phyloP scores from a whole-genome alignment of 2,113 vertebrate genomes.

The Orthochromis malagaraziensis region DNA sequence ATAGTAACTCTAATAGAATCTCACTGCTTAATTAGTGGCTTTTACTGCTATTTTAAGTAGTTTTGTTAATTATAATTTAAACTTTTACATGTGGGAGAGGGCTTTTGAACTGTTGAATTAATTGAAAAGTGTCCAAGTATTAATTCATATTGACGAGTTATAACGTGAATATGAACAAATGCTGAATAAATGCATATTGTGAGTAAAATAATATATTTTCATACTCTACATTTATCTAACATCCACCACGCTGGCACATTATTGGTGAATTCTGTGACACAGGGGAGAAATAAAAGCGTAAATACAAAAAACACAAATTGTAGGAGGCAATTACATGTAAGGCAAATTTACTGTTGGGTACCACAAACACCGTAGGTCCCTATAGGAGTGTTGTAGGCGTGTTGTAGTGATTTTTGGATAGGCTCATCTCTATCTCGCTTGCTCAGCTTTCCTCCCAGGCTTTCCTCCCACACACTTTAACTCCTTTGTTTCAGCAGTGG shows the following conservation, averaged over 20 bases:
- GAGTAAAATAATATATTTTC: not conserved
- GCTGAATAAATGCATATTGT: not conserved
- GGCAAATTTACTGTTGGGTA: not conserved
- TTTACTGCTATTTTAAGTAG: not conserved
- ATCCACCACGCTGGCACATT: not conserved
- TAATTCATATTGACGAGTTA: not conserved
- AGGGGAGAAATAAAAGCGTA: not conserved
- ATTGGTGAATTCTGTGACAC: not conserved
- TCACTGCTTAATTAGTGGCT: not conserved
- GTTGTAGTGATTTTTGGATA: slow-evolving; percentile 33
- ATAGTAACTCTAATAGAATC: not conserved
- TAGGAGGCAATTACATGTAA: not conserved
- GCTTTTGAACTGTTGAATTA: not conserved
- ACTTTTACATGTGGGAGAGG: not conserved
- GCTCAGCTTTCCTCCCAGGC: not conserved
- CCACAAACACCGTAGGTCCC: not conserved
- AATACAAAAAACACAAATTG: not conserved
- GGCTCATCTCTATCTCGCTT: slow-evolving; percentile 2
- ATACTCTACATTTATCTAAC: not conserved
- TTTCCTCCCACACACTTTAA: slow-evolving; percentile 46
- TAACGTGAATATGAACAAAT: not conserved
- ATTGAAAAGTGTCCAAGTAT: not conserved
- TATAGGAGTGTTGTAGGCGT: slow-evolving; percentile 12
- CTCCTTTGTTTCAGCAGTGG: slow-evolving; percentile 36
- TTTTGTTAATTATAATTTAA: not conserved